Conservation (phyloP, 2,113 vertebrate genomes). For the Neopipo cinnamomea region DNA sequence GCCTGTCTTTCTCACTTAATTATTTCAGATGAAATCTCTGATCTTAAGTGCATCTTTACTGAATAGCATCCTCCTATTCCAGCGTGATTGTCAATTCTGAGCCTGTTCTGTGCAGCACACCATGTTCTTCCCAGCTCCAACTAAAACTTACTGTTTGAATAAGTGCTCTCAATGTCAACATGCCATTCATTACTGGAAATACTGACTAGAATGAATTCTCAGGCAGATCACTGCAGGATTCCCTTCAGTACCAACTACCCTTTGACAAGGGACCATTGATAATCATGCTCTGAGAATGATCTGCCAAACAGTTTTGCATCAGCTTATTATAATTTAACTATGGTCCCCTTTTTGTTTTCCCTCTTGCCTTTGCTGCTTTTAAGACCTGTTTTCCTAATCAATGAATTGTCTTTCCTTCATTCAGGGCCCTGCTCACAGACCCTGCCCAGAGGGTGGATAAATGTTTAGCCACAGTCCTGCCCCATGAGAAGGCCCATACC, state of each 20-base stretch:
- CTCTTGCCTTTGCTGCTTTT: not conserved
- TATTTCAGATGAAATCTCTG: not conserved
- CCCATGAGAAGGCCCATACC: rapidly evolving
- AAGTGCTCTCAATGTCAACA: not conserved
- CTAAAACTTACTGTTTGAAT: not conserved
- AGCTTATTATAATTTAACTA: not conserved
- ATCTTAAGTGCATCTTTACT: not conserved
- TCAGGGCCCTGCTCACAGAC: not conserved
- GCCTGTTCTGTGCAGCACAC: not conserved
- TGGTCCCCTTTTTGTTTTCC: not conserved
- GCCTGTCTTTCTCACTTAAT: conserved; percentile 9
- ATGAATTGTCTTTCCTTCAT: not conserved
- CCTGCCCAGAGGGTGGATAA: not conserved
- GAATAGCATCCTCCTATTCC: not conserved
- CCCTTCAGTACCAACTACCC: not conserved
- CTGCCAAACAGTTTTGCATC: not conserved
- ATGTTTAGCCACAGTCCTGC: not conserved
- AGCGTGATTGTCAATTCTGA: not conserved
- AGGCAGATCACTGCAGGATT: not conserved
- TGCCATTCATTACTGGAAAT: conserved; percentile 2
- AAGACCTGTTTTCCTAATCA: not conserved
- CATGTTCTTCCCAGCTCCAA: conserved; percentile 8
- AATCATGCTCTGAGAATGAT: not conserved
- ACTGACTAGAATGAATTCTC: not conserved
- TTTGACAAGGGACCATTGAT: not conserved